These are phyloP conservation scores for Petrocephalus zakoni DNA, from an alignment of 2,113 vertebrate species.

Conservation along the genomic window DNA sequence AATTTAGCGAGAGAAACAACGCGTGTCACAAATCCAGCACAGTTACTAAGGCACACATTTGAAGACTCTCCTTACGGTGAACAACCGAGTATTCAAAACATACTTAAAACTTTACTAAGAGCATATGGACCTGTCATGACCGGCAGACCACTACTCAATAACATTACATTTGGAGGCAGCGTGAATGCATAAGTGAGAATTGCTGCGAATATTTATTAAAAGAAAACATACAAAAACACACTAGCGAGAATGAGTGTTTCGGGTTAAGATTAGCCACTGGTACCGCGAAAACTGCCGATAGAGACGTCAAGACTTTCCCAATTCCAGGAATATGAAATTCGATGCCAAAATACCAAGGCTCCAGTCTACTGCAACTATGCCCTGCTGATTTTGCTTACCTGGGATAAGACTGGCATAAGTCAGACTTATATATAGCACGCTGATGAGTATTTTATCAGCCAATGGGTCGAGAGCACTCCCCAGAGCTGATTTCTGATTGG, in stretches of 20 bases:
- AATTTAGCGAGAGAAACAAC: neutral
- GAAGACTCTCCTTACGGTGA: neutral
- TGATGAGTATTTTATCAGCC: conserved; percentile 98
- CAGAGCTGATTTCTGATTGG: conserved; percentile 89
- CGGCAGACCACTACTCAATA: neutral
- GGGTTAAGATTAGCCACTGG: neutral
- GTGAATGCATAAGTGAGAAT: neutral
- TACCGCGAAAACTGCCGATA: neutral
- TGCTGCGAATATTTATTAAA: neutral
- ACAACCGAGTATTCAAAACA: neutral
- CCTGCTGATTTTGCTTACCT: conserved; percentile 62
- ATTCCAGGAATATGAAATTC: neutral
- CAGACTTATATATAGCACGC: conserved; percentile 85
- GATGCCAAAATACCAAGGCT: neutral
- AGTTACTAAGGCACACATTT: neutral
- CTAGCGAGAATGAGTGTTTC: neutral
- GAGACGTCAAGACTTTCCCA: neutral
- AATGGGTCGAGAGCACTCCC: conserved; percentile 95
- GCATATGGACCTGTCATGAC: neutral
- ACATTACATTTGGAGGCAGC: neutral
- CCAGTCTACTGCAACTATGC: neutral
- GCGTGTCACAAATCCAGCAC: neutral
- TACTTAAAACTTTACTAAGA: neutral
- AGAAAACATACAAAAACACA: neutral
- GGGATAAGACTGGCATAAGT: conserved; percentile 91